Conservation (phyloP, 2,797 vertebrate species). For the Scolopax rusticola region DNA sequence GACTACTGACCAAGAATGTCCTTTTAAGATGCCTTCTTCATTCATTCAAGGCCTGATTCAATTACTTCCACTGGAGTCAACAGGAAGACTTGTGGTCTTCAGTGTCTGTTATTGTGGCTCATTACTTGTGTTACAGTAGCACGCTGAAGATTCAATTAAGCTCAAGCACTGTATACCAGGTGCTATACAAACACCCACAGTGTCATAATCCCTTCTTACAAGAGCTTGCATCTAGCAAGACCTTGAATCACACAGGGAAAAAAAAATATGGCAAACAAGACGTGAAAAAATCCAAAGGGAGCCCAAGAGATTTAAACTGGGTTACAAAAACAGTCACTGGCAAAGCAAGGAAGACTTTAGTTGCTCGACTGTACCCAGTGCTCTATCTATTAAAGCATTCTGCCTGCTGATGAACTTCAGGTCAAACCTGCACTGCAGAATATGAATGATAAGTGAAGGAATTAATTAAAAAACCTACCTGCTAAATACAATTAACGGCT, state of each 20-base stretch:
- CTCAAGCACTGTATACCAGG: background rate
- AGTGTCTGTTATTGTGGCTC: background rate
- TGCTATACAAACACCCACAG: background rate
- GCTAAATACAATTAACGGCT: background rate
- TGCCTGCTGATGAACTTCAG: background rate
- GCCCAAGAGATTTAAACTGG: background rate
- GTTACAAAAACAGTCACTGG: background rate
- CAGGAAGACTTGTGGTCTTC: conserved; percentile 52
- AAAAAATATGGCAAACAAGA: background rate
- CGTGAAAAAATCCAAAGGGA: background rate
- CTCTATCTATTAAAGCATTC: background rate
- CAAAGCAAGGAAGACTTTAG: background rate
- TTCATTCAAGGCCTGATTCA: conserved; percentile 45
- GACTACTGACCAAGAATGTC: conserved; percentile 16
- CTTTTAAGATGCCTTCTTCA: conserved; percentile 46
- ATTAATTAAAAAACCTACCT: background rate
- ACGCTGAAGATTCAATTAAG: conserved; percentile 8
- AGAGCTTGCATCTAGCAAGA: background rate
- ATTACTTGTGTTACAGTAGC: conserved; percentile 45
- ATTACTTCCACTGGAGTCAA: conserved; percentile 47
- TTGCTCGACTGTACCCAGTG: background rate
- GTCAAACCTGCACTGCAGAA: background rate
- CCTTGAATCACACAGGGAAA: background rate
- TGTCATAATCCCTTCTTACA: background rate
- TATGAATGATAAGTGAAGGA: background rate